Evolutionary conservation across 2,888 invertebrate species (phyloP), one percentile per base, ranked within the genome.

Genomic region (Cryptocheilus praepositus): DNA sequence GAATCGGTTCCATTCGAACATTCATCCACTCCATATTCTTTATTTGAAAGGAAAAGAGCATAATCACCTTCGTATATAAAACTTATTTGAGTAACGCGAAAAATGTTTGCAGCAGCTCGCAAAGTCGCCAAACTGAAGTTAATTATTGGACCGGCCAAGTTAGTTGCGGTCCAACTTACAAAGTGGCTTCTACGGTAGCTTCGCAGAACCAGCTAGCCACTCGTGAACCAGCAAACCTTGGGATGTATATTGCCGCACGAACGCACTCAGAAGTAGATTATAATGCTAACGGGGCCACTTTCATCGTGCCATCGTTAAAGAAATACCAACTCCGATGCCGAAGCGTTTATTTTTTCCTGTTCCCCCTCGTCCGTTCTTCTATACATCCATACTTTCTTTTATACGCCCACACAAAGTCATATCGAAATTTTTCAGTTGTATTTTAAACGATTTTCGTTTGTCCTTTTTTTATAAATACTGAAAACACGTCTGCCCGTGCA

Each of bases 101-200:
- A 36, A 36, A 36, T 36, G 36, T 36, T 36, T 4, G 11, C 36
- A 11, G 19, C 19, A 55, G 67, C 54, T 70, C 59, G 53, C 49
- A 52, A 51, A 67, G 53, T 45, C 60, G 7, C 36, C 59, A 66
- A 62, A 62, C 44, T 62, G 57, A 44, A 21, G 62, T 16, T 52
- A 67, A 70, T 46, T 67, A 58, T 56, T 28, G 21, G 16, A 28
- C 36, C 52, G 36, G 8, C 7, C 36, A 36, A 36, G 36, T 36
- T 36, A 36, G 36, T 11, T 58, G 43, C 60, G 62, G 43, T 64
- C 46, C 59, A 77, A 80, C 68, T 79, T 76, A 70, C 71, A 64
- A 82, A 77, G 78, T 78, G 76, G 72, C 76, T 76, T 80, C 69
- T 58, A 61, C 64, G 69, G 75, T 67, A 77, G 58, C 76, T 73